Evolutionary conservation across 2,888 invertebrate genomes (phyloP), one percentile per base, ranked within the genome.

Genomic region (Parasteatoda lunata): DNA sequence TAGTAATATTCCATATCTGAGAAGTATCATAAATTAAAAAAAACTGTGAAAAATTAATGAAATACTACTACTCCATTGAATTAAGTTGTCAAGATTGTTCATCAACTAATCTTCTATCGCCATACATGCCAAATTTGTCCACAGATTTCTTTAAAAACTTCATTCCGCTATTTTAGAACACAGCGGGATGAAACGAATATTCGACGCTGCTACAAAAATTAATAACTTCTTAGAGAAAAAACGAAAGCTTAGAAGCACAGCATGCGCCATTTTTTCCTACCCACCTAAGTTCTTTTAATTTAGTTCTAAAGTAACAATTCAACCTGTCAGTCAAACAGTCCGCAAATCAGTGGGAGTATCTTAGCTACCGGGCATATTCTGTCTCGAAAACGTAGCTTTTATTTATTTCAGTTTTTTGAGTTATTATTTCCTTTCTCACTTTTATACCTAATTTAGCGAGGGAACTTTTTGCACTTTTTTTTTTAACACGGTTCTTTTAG

Each of bases 291-390:
- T 78, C 70, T 70, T 77, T 64, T 77, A 84, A 84, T 77, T 84
- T 71, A 30, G 30, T 72, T 52, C 48, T 70, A 54, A 86, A 79
- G 85, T 86, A 86, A 86, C 85, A 86, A 86, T 86, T 81, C 76
- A 71, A 81, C 64, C 54, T 80, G 85, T 86, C 85, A 48, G 30
- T 86, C 80, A 86, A 69, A 49, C 65, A 49, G 72, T 69, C 45
- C 75, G 59, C 64, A 47, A 54, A 45, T 30, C 66, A 8, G 66
- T 54, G 73, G 70, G 70, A 77, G 84, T 75, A 69, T 13, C 75
- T 69, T 68, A 3, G 85, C 80, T 81, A 86, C 80, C 77, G 80
- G 79, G 77, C 72, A 76, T 66, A 86, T 77, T 84, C 73, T 78
- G 75, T 72, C 73, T 78, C 13, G 45, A 45, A 72, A 68, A 65